Percentiles rank a stretch among this genome's conserved stretches.
phyloP scores from a whole-genome alignment of 92 coral and sea anemone genomes.

The Siderastrea radians region DNA sequence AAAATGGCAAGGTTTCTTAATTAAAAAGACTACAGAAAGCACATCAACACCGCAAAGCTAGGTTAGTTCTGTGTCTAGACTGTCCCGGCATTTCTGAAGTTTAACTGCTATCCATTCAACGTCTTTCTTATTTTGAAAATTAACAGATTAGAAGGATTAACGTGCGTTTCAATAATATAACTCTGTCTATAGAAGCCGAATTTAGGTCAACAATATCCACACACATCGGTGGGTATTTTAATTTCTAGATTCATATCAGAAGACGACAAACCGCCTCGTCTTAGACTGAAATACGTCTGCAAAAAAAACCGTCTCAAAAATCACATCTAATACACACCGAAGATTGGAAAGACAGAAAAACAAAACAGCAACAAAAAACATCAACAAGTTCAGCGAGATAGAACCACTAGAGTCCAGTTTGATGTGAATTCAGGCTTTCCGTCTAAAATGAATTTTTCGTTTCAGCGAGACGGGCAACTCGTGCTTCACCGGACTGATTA shows the following conservation, averaged over 20 bases:
- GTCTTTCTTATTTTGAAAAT: neutral
- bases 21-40: neutral
- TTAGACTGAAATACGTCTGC: too few relatives aligned
- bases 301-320: too few relatives aligned
- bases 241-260: neutral
- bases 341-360: too few relatives aligned
- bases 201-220: neutral
- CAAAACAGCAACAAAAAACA: too few relatives aligned
- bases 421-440: too few relatives aligned
- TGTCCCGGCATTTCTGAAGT: neutral
- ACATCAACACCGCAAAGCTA: neutral
- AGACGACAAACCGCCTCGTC: too few relatives aligned
- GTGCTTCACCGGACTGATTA: too few relatives aligned
- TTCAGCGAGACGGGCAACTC: too few relatives aligned
- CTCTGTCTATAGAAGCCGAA: neutral
- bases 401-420: too few relatives aligned
- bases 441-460: too few relatives aligned
- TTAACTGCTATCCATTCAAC: neutral
- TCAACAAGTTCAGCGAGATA: too few relatives aligned
- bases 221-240: neutral
- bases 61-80: neutral
- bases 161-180: neutral
- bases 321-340: too few relatives aligned
- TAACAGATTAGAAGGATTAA: constrained; percentile 27
- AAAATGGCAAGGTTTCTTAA: neutral